Base-by-base conservation (phyloP, 2,113 vertebrate genomes). In the Phoxinus phoxinus region DNA sequence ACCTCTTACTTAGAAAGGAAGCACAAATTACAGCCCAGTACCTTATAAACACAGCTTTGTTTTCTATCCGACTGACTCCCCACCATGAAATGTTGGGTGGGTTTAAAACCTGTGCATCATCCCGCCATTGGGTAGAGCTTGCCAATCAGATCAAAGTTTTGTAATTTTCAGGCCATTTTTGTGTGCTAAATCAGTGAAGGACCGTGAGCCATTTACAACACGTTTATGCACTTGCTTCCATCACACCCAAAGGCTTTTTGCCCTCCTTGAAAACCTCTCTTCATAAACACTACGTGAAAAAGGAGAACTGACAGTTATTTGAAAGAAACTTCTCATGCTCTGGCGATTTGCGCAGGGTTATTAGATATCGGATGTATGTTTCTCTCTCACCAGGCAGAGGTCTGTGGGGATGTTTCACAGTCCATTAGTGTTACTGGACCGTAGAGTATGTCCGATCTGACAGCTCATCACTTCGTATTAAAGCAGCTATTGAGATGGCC, bases 321-420 rank as follows among this genome's bases (percentile, higher is more conserved):
- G 77, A 81, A 81, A 21, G 41, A 41, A 19, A 27, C 59, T 46
- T 63, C 56, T 81, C 56, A 35, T 17, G 78, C 30, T 46, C 41
- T 61, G 73, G 41, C 13, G 1, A 77, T 58, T 76, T 76, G 59
- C 61, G 0, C 19, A 17, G 58, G 72, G 83, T 76, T 84, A 63
- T 76, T 76, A 27, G 44, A 44, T 76, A 17, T 82, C n/a, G 37
- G 23, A 83, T 58, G 46, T 44, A 67, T 13, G 44, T 13, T 32
- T 59, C 61, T 58, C 53, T 65, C n/a, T 71, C 67, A 53, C 37
- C 63, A 27, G 10, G 12, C 48, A 12, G 10, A 27, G 35, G 15
- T 75, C 30, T 67, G 44, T 82, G 48, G 59, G 78, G 72, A 37
- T 30, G 4, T 82, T 86, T 86, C 46, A 76, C 71, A 86, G 69